Base-by-base conservation (phyloP, 1,140 invertebrate genomes). In the Pseudachorutes palmiensis region DNA sequence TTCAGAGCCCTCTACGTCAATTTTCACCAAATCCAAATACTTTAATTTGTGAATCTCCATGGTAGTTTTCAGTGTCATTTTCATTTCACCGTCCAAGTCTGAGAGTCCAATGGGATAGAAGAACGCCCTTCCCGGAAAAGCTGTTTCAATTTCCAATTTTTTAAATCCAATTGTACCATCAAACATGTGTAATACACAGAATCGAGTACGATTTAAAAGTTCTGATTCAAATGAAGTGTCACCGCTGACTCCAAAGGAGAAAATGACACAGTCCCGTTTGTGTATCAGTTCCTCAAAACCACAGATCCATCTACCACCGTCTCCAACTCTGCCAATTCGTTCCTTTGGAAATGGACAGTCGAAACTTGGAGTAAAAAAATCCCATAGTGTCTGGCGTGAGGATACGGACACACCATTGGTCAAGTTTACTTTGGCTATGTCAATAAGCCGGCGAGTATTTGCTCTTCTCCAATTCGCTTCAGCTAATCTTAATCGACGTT, bases 11-110 rank as follows among this genome's bases (percentile, higher is more conserved):
- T 70, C 68, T 14, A 62, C 59, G 31, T 70, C 68, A 1, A 70
- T 58, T 48, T 70, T 70, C 30, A 70, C 19, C 22, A 70, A 48
- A 31, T 70, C 68, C 29, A 70, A 58, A 22, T 36, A 62, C 9
- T 33, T 16, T 28, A 62, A 33, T 1, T 26, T 48, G 45, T 41
- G n/a, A 36, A 32, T 45, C 5, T 58, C 32, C 64, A 65, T 59
- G 16, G 14, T 32, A 1, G 31, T 14, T n/a, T 58, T 57, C 5
- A 65, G 32, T 2, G 64, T 41, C 24, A 5, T 41, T 2, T 49
- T 19, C 26, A 41, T 28, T 0, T 2, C 1, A 26, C 16, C 22
- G 9, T 29, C 55, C 1, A 16, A 28, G 12, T 2, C n/a, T 2
- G 49, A 31, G 2, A 70, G 3, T 63, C 68, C 65, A 1, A 64